Percentiles rank a stretch among this genome's conserved stretches.
phyloP scores from a whole-genome alignment of 2,113 vertebrate species.

The Manacus vitellinus region DNA sequence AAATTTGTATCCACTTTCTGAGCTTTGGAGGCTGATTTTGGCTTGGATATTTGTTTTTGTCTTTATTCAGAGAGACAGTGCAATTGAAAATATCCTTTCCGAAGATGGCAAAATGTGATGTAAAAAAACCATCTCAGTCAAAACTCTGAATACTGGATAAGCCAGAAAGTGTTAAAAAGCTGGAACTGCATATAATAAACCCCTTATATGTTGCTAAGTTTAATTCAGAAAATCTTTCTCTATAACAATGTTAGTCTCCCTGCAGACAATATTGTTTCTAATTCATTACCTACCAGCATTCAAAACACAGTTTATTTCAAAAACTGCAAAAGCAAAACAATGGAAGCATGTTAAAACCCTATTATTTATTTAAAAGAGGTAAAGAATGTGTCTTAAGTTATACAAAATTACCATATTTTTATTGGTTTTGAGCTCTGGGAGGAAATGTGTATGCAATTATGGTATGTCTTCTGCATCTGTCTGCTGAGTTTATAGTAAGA shows the following conservation, averaged over 20 bases:
- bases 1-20: constrained; percentile 26
- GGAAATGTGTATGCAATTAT: constrained; percentile 54
- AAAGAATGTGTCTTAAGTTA: constrained; percentile 53
- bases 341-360: constrained; percentile 11
- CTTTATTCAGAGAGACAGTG: neutral
- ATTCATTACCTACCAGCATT: constrained; percentile 41
- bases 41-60: constrained; percentile 29
- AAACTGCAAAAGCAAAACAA: constrained; percentile 27
- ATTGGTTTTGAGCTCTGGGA: constrained; percentile 36
- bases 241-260: neutral
- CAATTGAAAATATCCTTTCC: neutral
- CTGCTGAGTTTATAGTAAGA: constrained; percentile 52
- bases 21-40: neutral
- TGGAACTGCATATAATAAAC: neutral
- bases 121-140: neutral
- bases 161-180: constrained; percentile 40
- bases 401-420: constrained; percentile 44
- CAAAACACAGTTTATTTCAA: constrained; percentile 34
- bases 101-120: neutral
- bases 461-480: constrained; percentile 41
- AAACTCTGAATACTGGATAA: constrained; percentile 2
- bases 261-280: constrained; percentile 26
- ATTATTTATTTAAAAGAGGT: constrained; percentile 56
- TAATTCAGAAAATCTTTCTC: constrained; percentile 54
- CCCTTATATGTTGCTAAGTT: constrained; percentile 13